Evolutionary conservation across 2,888 invertebrate genomes (phyloP).

Genomic region (Hemithea aestivaria): DNA sequence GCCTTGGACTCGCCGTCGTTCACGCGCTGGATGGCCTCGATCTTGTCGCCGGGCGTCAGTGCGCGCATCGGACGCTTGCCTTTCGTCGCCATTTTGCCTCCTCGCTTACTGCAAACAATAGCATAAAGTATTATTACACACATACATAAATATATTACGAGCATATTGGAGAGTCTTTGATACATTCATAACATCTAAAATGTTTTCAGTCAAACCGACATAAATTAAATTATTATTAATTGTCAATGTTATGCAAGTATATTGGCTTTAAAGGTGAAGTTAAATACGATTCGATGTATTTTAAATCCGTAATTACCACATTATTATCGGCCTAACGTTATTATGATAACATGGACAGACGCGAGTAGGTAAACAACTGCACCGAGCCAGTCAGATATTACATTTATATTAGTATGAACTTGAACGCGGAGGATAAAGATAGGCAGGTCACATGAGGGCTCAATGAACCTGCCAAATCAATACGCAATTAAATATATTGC

Average conservation of each 20-base stretch:
- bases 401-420: slow-evolving; percentile 5
- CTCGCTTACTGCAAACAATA: slow-evolving; percentile 64
- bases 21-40: slow-evolving; percentile 89
- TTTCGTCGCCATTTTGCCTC: slow-evolving; percentile 81
- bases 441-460: neutral
- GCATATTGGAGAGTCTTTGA: no score
- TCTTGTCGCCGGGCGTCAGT: slow-evolving; percentile 87
- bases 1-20: slow-evolving; percentile 92
- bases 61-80: slow-evolving; percentile 89
- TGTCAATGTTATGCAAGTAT: no score
- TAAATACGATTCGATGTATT: no score
- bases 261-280: no score
- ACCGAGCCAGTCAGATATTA: neutral
- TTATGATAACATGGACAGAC: neutral
- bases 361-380: slow-evolving; percentile 1
- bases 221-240: no score
- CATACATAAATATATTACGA: no score
- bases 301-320: no score
- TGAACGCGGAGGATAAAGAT: slow-evolving; percentile 3
- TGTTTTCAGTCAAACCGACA: no score
- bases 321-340: no score
- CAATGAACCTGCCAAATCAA: slow-evolving; percentile 11
- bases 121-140: slow-evolving; percentile 21
- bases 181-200: no score
- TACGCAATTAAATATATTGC: slow-evolving; percentile 12